A percentile compares a stretch with the other conserved stretches of the same genome.
These are phyloP conservation scores for Enteromius treurensis DNA, from an alignment of 2,797 vertebrate genomes.

Conservation along the genomic window DNA sequence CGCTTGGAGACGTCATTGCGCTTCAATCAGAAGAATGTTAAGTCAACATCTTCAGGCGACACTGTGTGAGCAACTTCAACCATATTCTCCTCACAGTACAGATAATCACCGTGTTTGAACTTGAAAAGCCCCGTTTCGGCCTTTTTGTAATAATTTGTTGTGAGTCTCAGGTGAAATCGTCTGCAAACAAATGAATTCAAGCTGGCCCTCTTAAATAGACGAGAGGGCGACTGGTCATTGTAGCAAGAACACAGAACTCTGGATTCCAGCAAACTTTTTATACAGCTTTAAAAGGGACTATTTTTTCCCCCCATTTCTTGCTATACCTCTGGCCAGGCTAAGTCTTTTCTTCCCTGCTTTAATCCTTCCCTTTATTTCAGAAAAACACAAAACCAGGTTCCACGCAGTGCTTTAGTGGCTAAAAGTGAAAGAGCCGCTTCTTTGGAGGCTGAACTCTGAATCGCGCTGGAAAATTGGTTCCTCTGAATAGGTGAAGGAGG, in stretches of 20 bases:
- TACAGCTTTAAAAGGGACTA: slow-evolving; percentile 76
- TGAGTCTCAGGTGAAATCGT: slow-evolving; percentile 86
- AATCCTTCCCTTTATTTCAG: slow-evolving; percentile 91
- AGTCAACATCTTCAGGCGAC: slow-evolving; percentile 4
- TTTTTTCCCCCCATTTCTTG: slow-evolving; percentile 80
- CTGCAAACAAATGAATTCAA: slow-evolving; percentile 87
- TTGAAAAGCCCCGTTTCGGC: slow-evolving; percentile 53
- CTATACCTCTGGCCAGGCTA: slow-evolving; percentile 85
- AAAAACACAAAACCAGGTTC: slow-evolving; percentile 92
- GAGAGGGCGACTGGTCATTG: slow-evolving; percentile 81
- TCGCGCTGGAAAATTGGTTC: slow-evolving; percentile 87
- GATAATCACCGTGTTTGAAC: slow-evolving; percentile 44
- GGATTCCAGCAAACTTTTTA: slow-evolving; percentile 90
- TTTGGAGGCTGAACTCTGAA: slow-evolving; percentile 84
- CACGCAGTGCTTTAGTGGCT: slow-evolving; percentile 95
- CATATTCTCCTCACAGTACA: slow-evolving; percentile 14
- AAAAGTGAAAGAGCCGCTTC: slow-evolving; percentile 88
- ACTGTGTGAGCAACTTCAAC: slow-evolving; percentile 14
- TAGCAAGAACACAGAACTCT: slow-evolving; percentile 78
- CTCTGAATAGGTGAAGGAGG: slow-evolving; percentile 85
- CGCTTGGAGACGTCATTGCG: neutral
- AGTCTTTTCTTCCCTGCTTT: slow-evolving; percentile 83
- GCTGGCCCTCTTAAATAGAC: slow-evolving; percentile 72
- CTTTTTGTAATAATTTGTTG: slow-evolving; percentile 77
- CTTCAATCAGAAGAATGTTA: slow-evolving; percentile 5